Conservation (phyloP, 2,113 vertebrate species). For the Perca schrenkii region DNA sequence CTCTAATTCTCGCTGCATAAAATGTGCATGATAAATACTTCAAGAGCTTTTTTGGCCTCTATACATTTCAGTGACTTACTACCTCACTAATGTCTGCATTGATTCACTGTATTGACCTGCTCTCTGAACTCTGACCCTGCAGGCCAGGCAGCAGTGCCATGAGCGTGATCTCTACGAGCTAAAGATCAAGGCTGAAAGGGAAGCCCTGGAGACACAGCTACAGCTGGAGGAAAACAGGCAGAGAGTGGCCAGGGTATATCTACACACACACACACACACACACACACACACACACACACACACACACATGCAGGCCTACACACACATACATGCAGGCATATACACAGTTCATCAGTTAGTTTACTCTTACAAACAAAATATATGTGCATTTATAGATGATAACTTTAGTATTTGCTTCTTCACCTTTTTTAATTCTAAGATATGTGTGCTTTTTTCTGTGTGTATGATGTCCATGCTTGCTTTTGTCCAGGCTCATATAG, state of each 20-base stretch:
- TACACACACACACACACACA: conserved; percentile 1
- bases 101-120: conserved; percentile 17
- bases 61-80: conserved; percentile 12
- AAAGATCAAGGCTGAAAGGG: conserved; percentile 93
- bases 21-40: conserved; percentile 18
- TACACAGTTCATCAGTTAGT: background rate
- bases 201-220: conserved; percentile 90
- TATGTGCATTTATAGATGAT: background rate
- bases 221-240: conserved; percentile 91
- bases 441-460: conserved; percentile 17
- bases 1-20: background rate
- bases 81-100: conserved; percentile 29
- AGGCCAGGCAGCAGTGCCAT: conserved; percentile 94
- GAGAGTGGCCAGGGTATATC: conserved; percentile 90
- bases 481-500: conserved; percentile 85
- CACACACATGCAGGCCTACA: background rate
- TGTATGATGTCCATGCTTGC: conserved; percentile 31
- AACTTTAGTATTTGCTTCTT: background rate
- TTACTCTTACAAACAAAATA: background rate
- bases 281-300: background rate
- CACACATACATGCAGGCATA: background rate
- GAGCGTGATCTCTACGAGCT: conserved; percentile 91
- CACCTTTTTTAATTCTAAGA: background rate
- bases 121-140: conserved; percentile 40
- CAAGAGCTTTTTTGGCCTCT: background rate